A percentile compares a stretch with the other conserved stretches of the same genome.
Evolutionary conservation across 2,797 vertebrate genomes (phyloP).

Genomic region (Anguilla pacifica): DNA sequence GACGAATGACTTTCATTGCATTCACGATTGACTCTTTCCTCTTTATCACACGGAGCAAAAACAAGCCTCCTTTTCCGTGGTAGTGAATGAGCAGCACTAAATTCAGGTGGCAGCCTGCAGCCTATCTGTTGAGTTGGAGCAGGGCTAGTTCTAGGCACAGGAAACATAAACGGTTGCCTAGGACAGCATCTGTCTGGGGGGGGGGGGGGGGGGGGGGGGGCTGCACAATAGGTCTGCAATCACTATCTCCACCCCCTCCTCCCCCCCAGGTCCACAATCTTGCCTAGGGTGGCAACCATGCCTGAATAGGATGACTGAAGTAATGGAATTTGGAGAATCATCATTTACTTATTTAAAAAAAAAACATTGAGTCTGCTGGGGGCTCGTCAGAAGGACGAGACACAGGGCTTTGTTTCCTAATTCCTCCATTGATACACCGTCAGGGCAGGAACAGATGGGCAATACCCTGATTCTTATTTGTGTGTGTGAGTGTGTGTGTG

Average conservation of each 20-base stretch:
- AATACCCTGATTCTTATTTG: neutral
- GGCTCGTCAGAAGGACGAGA: neutral
- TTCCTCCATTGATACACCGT: slow-evolving; percentile 21
- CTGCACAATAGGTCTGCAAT: no score
- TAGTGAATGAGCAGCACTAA: slow-evolving; percentile 36
- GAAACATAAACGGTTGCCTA: no score
- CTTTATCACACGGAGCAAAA: slow-evolving; percentile 34
- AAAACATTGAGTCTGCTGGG: neutral
- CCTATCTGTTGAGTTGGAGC: neutral
- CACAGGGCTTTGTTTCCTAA: slow-evolving; percentile 25
- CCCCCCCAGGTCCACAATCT: no score
- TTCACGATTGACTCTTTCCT: neutral
- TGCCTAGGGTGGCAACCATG: no score
- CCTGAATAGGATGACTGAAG: neutral
- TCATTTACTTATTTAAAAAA: neutral
- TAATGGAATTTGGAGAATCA: neutral
- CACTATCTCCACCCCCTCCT: no score
- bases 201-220: no score
- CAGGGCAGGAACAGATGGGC: slow-evolving; percentile 31
- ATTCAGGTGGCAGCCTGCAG: slow-evolving; percentile 19
- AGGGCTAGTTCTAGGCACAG: no score
- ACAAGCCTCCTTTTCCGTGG: slow-evolving; percentile 22
- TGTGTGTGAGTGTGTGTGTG: neutral
- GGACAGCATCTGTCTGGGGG: no score
- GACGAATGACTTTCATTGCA: slow-evolving; percentile 47